Evolutionary conservation across 2,113 vertebrate genomes (phyloP).

Genomic region (Gulo gulo): DNA sequence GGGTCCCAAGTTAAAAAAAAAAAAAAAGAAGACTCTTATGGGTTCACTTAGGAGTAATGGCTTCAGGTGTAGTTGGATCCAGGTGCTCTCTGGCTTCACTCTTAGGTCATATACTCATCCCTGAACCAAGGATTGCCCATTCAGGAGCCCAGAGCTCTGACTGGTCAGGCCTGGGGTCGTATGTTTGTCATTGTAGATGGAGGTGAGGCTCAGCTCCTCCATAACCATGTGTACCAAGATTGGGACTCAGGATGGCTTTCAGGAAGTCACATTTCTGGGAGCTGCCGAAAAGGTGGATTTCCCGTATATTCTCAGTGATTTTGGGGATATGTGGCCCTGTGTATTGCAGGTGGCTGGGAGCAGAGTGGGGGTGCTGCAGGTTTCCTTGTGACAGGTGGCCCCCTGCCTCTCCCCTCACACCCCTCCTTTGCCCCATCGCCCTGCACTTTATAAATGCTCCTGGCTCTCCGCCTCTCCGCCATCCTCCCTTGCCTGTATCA

Average conservation of each 20-base stretch:
- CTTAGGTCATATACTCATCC: not conserved
- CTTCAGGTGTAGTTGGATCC: not conserved
- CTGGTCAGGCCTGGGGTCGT: not conserved
- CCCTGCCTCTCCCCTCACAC: not conserved
- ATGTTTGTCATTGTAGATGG: fast-evolving
- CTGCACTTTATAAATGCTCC: conserved; percentile 54
- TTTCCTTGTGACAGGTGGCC: not conserved
- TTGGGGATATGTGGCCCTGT: not conserved
- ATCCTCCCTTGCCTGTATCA: not conserved
- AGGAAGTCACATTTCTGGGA: not conserved
- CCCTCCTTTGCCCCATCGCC: not conserved
- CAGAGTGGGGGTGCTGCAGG: not conserved
- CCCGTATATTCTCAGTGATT: not conserved
- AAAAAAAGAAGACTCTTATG: not conserved
- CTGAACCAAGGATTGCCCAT: not conserved
- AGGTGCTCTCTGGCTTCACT: not conserved
- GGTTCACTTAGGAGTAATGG: not conserved
- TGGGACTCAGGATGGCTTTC: not conserved
- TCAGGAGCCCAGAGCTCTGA: not conserved
- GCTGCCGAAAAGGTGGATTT: not conserved
- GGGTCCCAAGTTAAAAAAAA: not conserved
- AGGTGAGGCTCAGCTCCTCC: not conserved
- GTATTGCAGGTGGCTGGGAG: not conserved
- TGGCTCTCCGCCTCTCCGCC: not conserved
- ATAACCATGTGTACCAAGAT: fast-evolving